Evolutionary conservation across 2,888 invertebrate genomes (phyloP).

Genomic region (Helicoverpa assulta): DNA sequence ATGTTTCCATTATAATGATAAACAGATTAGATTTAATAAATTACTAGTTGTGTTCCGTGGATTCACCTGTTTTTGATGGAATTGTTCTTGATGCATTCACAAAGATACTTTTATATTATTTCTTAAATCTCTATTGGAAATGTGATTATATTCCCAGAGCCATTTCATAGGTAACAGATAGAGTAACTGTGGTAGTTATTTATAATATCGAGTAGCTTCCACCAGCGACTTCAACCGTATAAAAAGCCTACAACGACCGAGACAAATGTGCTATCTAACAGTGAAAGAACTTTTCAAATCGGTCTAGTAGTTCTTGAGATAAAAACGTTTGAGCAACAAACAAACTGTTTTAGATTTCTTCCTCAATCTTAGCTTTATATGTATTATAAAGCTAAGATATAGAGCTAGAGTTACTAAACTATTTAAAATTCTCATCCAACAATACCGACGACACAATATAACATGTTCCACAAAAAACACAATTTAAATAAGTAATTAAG

Average conservation of each 20-base stretch:
- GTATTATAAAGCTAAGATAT: no score
- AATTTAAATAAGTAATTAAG: slow-evolving; percentile 51
- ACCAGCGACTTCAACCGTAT: no score
- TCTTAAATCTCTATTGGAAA: no score
- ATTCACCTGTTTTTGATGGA: background rate
- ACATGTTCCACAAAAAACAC: slow-evolving; percentile 24
- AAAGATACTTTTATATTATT: no score
- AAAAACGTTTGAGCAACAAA: background rate
- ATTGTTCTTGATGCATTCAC: no score
- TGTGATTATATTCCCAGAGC: no score
- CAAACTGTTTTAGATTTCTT: background rate
- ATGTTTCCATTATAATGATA: background rate
- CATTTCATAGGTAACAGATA: no score
- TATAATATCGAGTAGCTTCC: no score
- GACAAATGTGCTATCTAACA: background rate
- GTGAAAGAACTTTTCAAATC: background rate
- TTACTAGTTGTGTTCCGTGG: background rate
- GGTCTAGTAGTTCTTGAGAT: background rate
- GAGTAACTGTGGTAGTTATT: no score
- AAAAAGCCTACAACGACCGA: background rate
- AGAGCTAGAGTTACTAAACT: no score
- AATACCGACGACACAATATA: slow-evolving; percentile 11
- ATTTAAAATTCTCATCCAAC: background rate
- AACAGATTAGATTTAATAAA: background rate
- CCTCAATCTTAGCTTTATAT: background rate